phyloP scores from a whole-genome alignment of 2,113 vertebrate genomes.

The Nicator chloris region DNA sequence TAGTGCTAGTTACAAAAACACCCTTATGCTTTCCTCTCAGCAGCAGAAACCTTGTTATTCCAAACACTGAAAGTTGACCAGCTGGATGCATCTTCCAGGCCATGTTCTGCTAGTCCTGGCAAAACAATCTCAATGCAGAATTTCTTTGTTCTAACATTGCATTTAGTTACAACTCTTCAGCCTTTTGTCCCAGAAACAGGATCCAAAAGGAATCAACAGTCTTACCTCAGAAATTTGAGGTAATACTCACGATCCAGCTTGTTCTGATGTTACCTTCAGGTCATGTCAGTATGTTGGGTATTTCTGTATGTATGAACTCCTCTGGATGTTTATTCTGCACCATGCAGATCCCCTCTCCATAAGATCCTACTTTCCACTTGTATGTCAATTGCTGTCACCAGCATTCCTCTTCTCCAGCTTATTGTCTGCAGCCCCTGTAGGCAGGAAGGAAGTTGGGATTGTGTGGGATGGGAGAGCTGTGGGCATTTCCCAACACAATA shows the following conservation, averaged over 20 bases:
- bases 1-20: conserved; percentile 15
- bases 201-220: not conserved
- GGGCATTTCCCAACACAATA: not conserved
- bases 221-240: not conserved
- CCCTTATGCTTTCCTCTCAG: conserved; percentile 29
- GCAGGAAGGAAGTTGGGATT: not conserved
- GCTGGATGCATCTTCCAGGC: not conserved
- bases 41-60: conserved; percentile 44
- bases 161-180: not conserved
- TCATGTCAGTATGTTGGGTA: not conserved
- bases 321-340: not conserved
- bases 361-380: not conserved
- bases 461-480: not conserved
- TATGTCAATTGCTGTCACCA: not conserved
- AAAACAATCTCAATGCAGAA: not conserved
- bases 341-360: not conserved
- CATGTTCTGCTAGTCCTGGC: not conserved
- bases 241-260: not conserved
- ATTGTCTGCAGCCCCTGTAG: not conserved
- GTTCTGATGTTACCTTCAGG: not conserved
- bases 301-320: not conserved
- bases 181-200: not conserved
- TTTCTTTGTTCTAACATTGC: not conserved
- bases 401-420: not conserved
- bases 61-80: conserved; percentile 7